A percentile compares a stretch with the other conserved stretches of the same genome.
Evolutionary conservation across 2,113 vertebrate genomes (phyloP).

Genomic region (Rhynchopsitta pachyrhyncha): DNA sequence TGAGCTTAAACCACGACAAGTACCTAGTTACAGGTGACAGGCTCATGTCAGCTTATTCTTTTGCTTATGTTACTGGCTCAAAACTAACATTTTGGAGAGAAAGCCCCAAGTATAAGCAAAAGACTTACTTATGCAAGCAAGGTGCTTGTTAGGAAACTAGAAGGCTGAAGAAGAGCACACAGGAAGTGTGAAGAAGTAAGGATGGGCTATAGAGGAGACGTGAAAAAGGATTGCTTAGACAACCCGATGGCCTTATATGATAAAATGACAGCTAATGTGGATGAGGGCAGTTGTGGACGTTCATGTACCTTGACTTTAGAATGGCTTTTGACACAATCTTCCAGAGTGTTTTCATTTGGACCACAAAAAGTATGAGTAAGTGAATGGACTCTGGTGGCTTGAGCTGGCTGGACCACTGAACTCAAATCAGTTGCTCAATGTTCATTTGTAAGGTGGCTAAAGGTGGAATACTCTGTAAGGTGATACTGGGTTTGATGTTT

Average conservation of each 20-base stretch:
- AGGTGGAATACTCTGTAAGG: neutral
- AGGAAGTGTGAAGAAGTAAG: neutral
- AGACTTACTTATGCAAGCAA: neutral
- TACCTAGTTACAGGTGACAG: neutral
- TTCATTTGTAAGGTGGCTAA: neutral
- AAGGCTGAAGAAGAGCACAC: neutral
- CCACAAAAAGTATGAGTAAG: neutral
- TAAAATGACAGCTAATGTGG: neutral
- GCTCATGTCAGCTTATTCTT: neutral
- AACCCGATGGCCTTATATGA: neutral
- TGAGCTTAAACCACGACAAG: neutral
- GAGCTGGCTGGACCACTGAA: neutral
- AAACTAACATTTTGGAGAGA: neutral
- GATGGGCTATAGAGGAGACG: neutral
- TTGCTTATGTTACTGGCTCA: neutral
- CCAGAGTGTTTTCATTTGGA: neutral
- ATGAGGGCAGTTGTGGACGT: neutral
- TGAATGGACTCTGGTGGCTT: neutral
- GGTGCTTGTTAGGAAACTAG: neutral
- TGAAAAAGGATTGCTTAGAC: neutral
- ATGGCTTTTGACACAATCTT: neutral
- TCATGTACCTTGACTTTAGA: neutral
- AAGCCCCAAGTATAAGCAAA: neutral
- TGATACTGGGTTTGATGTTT: neutral
- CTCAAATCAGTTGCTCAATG: neutral